Base-by-base conservation (phyloP, 2,797 vertebrate genomes). In the Amblyraja radiata region DNA sequence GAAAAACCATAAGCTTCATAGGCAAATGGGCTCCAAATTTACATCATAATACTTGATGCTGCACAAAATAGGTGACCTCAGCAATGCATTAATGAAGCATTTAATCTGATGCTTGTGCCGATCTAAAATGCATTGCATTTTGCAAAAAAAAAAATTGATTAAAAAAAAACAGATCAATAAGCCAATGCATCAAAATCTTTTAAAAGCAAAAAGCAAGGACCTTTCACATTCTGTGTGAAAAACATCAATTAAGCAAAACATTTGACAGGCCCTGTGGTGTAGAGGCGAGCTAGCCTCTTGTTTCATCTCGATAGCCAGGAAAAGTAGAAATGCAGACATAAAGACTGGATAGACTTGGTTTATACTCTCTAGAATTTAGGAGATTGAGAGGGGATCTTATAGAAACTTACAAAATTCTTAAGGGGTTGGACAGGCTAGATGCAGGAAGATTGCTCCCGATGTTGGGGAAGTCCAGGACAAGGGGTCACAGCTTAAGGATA, bases 71-170 rank as follows among this genome's bases (percentile, higher is more conserved):
- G 84, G 61, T 8, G 9, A n/a, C 84, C 18, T 88, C 84, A 88
- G 61, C 84, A 36, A 32, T 65, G 61, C 61, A 65, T 88, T 88
- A 36, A 88, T 88, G 84, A 65, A 88, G 61, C 61, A 65, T 88
- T 88, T 65, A 88, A 88, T 32, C 58, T 63, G 25, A 13, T 16
- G 61, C 58, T 28, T 88, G 58, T 11, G n/a, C 84, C n/a, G 21
- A 65, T 16, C n/a, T 88, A 61, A 65, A 61, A 61, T 11, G 25
- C 13, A 16, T 65, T 86, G 83, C 58, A 86, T 32, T 32, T 78
- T 65, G 14, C 13, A 18, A 63, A 28, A 90, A 25, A 90, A 25
- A 39, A 11, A 21, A 90, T 73, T 39, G 65, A 39, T 90, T 84
- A 23, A 5, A 39, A 74, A 28, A 54, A 13, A 74, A 9, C 36